Evolutionary conservation across 2,797 vertebrate species (phyloP), one percentile per base, ranked within the genome.

Genomic region (Thalassophryne amazonica): DNA sequence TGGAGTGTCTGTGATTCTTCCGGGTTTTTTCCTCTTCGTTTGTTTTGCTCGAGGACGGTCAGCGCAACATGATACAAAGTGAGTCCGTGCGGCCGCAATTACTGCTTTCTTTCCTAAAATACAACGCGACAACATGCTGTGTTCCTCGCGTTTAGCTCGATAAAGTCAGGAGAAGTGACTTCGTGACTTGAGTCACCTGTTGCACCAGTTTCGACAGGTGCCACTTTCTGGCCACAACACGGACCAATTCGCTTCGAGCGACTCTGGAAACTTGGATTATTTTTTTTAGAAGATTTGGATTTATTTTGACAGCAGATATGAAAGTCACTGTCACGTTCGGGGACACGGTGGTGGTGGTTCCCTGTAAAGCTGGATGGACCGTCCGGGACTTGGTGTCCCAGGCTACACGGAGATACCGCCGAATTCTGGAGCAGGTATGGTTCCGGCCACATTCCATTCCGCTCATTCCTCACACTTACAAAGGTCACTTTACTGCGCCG

Each of bases 301-400:
- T 20, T 1, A 1, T 1, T n/a, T n/a, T n/a, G n/a, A n/a, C n/a
- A 12, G 39, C 17, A 1, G 40, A 4, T 4, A 97, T 98, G 95
- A 97, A 97, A 81, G 96, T 97, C 24, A 96, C 94, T 0, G 95
- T 97, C 11, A 94, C 87, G 48, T 98, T 98, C 68, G 93, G 93
- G 46, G 62, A 84, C 65, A 96, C 93, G 0, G 78, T 89, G 3
- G 94, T 97, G 68, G 94, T 98, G 48, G 95, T 98, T 36, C 95
- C 95, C 43, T 97, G 94, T 60, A 94, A 92, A 74, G 75, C 88
- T 30, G 92, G 84, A 15, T 94, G 91, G 91, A 92, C 85, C 2
- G 93, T 98, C 6, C 78, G 90, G 61, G 94, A 95, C 60, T 74
- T 98, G 43, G 79, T 89, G 8, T 91, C 93, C 4, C 96, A 97